Percentiles rank a stretch among this genome's conserved stretches.
Conservation (phyloP, 1,140 invertebrate species). For the Hycleus cichorii region DNA sequence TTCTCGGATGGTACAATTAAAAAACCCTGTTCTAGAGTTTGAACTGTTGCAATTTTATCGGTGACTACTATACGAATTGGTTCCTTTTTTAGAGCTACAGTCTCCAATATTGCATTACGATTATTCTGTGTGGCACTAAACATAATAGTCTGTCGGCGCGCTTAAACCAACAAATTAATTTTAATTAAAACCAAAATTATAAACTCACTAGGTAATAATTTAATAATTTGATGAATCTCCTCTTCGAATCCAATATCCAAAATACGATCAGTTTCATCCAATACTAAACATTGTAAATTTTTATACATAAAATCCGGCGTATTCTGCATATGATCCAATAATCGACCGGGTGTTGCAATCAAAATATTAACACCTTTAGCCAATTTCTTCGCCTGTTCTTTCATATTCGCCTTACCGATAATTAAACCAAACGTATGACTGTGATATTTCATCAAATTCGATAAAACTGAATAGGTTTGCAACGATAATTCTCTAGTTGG, state of each 20-base stretch:
- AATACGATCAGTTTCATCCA: constrained; percentile 97
- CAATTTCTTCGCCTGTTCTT: constrained; percentile 89
- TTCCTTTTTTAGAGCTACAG: constrained; percentile 85
- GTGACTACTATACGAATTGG: constrained; percentile 90
- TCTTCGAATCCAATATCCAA: constrained; percentile 97
- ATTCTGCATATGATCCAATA: constrained; percentile 94
- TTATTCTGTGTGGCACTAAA: constrained; percentile 94
- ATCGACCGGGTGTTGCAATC: constrained; percentile 92
- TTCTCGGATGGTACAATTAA: constrained; percentile 93
- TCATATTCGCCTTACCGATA: constrained; percentile 92
- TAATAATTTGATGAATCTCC: constrained; percentile 93
- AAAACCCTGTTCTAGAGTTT: constrained; percentile 87
- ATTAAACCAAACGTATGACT: constrained; percentile 73
- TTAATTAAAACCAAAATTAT: not conserved
- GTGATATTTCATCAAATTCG: constrained; percentile 84
- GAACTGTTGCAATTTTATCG: constrained; percentile 83
- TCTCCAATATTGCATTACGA: constrained; percentile 83
- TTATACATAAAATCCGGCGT: constrained; percentile 89
- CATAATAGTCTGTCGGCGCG: constrained; percentile 91
- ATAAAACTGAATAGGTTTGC: constrained; percentile 94
- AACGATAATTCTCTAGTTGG: constrained; percentile 94
- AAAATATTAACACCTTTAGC: constrained; percentile 92
- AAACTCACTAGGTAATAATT: constrained; percentile 81
- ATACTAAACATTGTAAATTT: constrained; percentile 91
- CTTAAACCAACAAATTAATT: constrained; percentile 45